Conservation (phyloP, 2,888 invertebrate genomes). For the Cheilosia vulpina region DNA sequence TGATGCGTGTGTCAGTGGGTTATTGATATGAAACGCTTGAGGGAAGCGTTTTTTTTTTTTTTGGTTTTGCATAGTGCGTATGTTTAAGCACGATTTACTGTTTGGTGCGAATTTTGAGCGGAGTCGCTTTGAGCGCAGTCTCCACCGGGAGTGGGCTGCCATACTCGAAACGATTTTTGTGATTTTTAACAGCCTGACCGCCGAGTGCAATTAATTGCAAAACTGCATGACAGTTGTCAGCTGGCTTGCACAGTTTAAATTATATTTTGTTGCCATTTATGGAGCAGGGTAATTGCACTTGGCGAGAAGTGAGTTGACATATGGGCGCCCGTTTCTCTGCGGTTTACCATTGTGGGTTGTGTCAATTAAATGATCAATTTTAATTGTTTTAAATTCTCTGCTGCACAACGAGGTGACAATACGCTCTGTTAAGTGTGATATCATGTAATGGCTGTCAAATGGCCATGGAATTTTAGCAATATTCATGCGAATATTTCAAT, state of each 20-base stretch:
- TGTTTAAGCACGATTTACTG: background rate
- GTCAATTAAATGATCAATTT: constrained; percentile 28
- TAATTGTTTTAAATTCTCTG: constrained; percentile 5
- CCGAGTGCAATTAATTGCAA: constrained; percentile 29
- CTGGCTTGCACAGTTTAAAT: constrained; percentile 19
- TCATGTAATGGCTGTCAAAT: background rate
- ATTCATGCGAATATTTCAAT: constrained; percentile 3
- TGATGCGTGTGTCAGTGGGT: constrained; percentile 27
- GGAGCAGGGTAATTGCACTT: constrained; percentile 34
- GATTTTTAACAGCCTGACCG: background rate
- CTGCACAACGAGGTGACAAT: background rate
- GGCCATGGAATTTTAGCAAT: background rate
- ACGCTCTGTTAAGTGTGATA: background rate
- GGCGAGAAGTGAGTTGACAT: constrained; percentile 25
- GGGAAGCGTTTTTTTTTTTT: background rate
- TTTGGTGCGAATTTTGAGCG: background rate
- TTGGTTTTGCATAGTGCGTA: constrained; percentile 5
- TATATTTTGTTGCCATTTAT: constrained; percentile 41
- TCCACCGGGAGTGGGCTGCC: background rate
- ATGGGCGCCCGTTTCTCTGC: constrained; percentile 4
- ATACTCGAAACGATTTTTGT: constrained; percentile 5
- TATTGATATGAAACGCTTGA: constrained; percentile 20
- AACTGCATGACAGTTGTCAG: constrained; percentile 45
- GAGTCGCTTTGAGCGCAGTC: background rate
- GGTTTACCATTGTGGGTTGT: constrained; percentile 28